Base-by-base conservation (phyloP, 2,888 invertebrate genomes). In the Drosophila yooni region DNA sequence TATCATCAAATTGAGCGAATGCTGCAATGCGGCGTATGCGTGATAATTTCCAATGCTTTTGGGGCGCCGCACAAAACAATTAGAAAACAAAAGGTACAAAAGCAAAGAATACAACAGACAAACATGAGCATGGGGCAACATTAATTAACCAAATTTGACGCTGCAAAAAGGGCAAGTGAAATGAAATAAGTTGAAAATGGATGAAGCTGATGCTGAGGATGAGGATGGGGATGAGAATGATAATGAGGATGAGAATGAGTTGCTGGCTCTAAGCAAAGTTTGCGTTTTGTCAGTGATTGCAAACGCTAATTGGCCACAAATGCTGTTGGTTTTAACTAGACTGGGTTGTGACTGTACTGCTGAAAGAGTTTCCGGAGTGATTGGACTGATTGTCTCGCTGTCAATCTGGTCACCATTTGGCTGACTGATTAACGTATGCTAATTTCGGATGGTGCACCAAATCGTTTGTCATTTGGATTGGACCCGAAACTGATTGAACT, bases 401-500 rank as follows among this genome's bases (percentile, higher is more conserved):
- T 15, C 46, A 46, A 46, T 59, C 18, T 8, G 31, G 56, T 21
- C 13, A 21, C 15, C 21, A 21, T 21, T 11, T 62, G 57, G 50
- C 38, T 65, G 61, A 51, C 69, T 76, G 81, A 86, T 86, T 83
- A 83, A 63, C 72, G 73, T 74, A 86, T 83, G 88, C 67, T 81
- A 86, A 86, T 83, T 83, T 68, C 36, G 27, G 33, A 46, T 48
- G 56, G 53, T 43, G 40, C 43, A 38, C 31, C 52, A 69, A 80
- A 71, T 71, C 33, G 52, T 43, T 65, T 72, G 71, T 80, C 88
- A 78, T 61, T 65, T 56, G 40, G 18, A 18, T 65, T 58, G 36
- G 25, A 11, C 18, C 25, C 34, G 53, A 61, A 64, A 54, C 34
- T 56, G 64, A 75, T 71, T 70, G 58, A 67, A 56, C 57, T 63